Evolutionary conservation across 1,140 invertebrate genomes (phyloP), one percentile per base, ranked within the genome.

Genomic region (Mya arenaria): DNA sequence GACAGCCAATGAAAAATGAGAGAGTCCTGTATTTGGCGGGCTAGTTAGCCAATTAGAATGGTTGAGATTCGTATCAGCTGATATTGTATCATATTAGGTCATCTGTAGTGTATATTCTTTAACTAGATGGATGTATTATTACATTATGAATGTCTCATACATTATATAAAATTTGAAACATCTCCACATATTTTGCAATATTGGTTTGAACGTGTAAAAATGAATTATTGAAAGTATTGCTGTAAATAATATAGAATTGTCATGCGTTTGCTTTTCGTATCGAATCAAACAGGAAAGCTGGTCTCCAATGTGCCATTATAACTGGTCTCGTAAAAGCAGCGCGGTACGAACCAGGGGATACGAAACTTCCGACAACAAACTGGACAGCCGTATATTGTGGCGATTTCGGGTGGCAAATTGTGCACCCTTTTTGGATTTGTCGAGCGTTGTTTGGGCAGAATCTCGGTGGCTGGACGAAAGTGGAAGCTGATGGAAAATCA

Each of bases 351-450:
- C 82, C 82, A 6, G 85, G 85, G 30, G 79, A 86, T 55, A 28
- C 17, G 8, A 19, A 39, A 13, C 25, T 36, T 25, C 32, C 79
- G 15, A 34, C 48, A n/a, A 25, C 60, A 34, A 8, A 17, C 3
- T 86, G 85, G 85, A 78, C 52, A 56, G 71, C 82, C n/a, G 74
- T 86, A 4, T 75, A 74, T 37, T n/a, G n/a, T n/a, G n/a, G n/a
- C n/a, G n/a, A n/a, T n/a, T n/a, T n/a, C n/a, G n/a, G n/a, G n/a
- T 85, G 84, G 84, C 36, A 83, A 4, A 80, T 85, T 17, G 66
- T 85, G 13, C 77, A 85, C 63, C 84, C 84, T 0, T 85, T 69
- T 34, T 85, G 84, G 84, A 62, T 83, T 10, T 85, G 84, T 58
- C 55, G 81, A 30, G 65, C 74, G 10, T 32, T 85, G 25, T 69